Evolutionary conservation across 2,113 vertebrate species (phyloP), one percentile per base, ranked within the genome.

Genomic region (Paramormyrops kingsleyae): DNA sequence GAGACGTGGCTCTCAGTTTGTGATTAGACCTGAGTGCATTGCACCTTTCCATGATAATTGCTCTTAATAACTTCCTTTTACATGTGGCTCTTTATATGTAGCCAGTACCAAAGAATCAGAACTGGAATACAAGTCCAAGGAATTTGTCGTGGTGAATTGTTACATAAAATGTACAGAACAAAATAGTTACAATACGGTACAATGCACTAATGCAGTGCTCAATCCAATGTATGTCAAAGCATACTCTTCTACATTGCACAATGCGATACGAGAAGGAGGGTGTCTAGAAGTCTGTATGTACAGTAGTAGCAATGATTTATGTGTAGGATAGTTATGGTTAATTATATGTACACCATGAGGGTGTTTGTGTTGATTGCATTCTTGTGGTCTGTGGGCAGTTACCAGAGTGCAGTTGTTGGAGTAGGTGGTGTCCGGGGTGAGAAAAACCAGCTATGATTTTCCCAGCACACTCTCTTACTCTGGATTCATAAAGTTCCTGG

Each of bases 1-100:
- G 59, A 39, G 89, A 52, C 8, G 21, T 12, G 44, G 56, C 27
- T 27, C 17, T 50, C 59, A 53, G 59, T 50, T 87, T 74, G 24
- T 74, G 42, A 89, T 84, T 84, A 85, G 89, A 85, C 59, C 87
- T n/a, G 56, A 87, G 56, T 56, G 35, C 50, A 83, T 89, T 50
- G 27, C 19, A 50, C 31, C 46, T 52, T 87, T 31, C 88, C 47
- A 13, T 27, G 50, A 83, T 89, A 80, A 74, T 39, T n/a, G 13
- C 44, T 21, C 88, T 80, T 24, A 77, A 15, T 27, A 27, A 49
- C 27, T 31, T 39, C 13, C 2, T 89, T 80, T 74, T 31, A 56
- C n/a, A 35, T 49, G 31, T 80, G 24, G 4, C 8, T n/a, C 50
- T 86, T 49, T 85, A 85, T 24, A 21, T 85, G 44, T 47, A 44